These are phyloP conservation scores for Artemia sp. DNA, from an alignment of 2,888 invertebrate species.

Conservation along the genomic window DNA sequence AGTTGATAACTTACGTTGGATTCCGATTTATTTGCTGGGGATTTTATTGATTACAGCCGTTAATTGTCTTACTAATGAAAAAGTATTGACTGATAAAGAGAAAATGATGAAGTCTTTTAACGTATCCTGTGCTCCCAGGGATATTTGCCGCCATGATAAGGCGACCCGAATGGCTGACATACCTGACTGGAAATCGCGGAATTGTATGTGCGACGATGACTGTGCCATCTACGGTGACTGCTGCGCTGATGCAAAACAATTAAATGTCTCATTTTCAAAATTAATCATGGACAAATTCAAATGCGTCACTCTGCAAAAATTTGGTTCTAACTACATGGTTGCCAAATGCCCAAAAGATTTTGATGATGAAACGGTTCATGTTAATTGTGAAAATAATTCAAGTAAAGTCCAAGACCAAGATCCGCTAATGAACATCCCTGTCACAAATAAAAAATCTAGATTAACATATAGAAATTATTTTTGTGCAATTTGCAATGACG, in stretches of 20 bases:
- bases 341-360: conserved; percentile 33
- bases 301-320: conserved; percentile 32
- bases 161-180: conserved; percentile 26
- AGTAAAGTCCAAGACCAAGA: conserved; percentile 28
- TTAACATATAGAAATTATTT: conserved; percentile 30
- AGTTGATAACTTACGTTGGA: too few species aligned
- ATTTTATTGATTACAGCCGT: too few species aligned
- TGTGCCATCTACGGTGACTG: conserved; percentile 36
- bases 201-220: conserved; percentile 34
- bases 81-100: too few species aligned
- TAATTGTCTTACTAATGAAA: too few species aligned
- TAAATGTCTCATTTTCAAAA: conserved; percentile 29
- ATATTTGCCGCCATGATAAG: too few species aligned
- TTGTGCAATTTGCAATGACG: conserved; percentile 35
- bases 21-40: too few species aligned
- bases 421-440: conserved; percentile 31
- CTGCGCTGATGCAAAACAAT: conserved; percentile 32
- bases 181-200: conserved; percentile 31
- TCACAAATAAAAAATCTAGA: conserved; percentile 30
- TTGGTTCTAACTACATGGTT: conserved; percentile 34
- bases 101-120: too few species aligned
- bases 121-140: too few species aligned
- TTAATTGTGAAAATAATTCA: conserved; percentile 26
- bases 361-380: conserved; percentile 28
- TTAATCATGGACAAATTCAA: conserved; percentile 29